phyloP scores from a whole-genome alignment of 2,797 vertebrate genomes.

The Nyctibius grandis region DNA sequence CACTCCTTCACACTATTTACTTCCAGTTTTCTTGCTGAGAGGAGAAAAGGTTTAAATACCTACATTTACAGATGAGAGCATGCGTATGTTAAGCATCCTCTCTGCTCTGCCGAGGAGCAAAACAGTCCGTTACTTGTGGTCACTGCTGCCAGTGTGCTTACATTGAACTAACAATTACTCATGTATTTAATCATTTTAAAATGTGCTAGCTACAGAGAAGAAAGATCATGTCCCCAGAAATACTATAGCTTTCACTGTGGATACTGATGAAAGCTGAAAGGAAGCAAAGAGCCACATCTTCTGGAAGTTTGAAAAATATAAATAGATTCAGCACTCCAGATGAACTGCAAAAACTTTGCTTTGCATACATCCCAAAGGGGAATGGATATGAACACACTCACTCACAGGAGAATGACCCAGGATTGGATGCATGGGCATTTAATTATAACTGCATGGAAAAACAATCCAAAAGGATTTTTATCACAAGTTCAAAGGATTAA shows the following conservation, averaged over 20 bases:
- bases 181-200: not conserved
- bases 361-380: not conserved
- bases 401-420: not conserved
- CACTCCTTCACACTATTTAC: not conserved
- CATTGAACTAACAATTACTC: not conserved
- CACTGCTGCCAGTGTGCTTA: not conserved
- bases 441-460: constrained; percentile 29
- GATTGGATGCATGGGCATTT: constrained; percentile 7
- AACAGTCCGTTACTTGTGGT: not conserved
- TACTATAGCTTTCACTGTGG: not conserved
- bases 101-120: not conserved
- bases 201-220: not conserved
- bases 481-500: constrained; percentile 40
- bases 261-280: not conserved
- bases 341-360: not conserved
- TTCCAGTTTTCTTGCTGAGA: not conserved
- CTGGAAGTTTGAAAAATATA: not conserved
- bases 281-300: not conserved
- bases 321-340: not conserved
- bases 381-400: not conserved
- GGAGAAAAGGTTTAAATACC: not conserved
- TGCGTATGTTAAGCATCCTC: not conserved
- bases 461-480: constrained; percentile 39
- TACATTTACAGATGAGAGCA: not conserved
- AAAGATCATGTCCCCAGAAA: not conserved